These are phyloP conservation scores for Urophycis tenuis DNA, from an alignment of 2,797 vertebrate species.

Conservation along the genomic window DNA sequence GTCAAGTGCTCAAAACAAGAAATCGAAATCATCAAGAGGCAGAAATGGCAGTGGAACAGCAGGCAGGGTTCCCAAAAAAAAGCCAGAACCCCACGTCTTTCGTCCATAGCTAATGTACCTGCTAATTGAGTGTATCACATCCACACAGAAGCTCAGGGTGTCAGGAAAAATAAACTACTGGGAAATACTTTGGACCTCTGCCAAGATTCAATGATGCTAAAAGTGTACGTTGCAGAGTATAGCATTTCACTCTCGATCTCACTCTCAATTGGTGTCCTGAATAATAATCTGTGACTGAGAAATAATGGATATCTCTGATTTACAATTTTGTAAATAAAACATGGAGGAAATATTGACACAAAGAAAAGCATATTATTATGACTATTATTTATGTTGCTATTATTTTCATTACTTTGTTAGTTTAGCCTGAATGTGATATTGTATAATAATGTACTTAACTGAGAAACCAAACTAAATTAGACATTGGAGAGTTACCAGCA, in stretches of 20 bases:
- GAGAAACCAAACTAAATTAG: no score
- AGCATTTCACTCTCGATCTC: background rate
- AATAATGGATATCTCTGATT: background rate
- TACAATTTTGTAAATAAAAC: background rate
- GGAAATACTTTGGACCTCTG: background rate
- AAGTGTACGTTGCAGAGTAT: background rate
- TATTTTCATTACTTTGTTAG: background rate
- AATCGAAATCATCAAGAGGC: background rate
- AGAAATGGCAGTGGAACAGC: background rate
- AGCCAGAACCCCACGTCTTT: background rate
- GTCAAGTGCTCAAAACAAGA: background rate
- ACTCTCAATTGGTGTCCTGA: background rate
- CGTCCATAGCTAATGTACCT: background rate
- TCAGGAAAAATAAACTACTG: background rate
- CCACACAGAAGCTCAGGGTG: background rate
- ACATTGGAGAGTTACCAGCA: no score
- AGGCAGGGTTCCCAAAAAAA: background rate
- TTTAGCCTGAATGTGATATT: no score
- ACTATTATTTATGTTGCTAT: background rate
- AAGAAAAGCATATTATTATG: no score
- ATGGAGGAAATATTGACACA: background rate
- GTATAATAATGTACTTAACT: no score
- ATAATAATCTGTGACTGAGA: background rate
- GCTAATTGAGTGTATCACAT: background rate
- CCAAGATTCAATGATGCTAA: background rate